Percentiles rank a stretch among this genome's conserved stretches.
These are phyloP conservation scores for Drymonia ruficornis DNA, from an alignment of 2,888 invertebrate genomes.

Conservation along the genomic window DNA sequence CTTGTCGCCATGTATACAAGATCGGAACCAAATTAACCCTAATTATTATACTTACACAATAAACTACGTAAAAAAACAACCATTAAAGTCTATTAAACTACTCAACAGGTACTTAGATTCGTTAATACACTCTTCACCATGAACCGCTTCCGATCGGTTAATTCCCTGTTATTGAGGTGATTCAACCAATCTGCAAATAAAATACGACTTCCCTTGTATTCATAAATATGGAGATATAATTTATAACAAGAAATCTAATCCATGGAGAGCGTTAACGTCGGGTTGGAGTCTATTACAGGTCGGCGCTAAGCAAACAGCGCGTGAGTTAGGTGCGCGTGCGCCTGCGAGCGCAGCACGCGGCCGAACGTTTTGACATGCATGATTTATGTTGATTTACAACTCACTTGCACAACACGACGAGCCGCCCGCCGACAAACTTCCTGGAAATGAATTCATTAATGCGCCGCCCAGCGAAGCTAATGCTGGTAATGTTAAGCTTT, in stretches of 20 bases:
- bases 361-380: conserved; percentile 53
- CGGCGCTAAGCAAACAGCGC: conserved; percentile 31
- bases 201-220: conserved; percentile 22
- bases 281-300: conserved; percentile 26
- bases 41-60: no score
- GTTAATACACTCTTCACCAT: neutral
- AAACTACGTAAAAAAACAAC: no score
- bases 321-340: conserved; percentile 30
- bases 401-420: conserved; percentile 44
- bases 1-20: no score
- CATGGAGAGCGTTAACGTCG: conserved; percentile 20
- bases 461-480: conserved; percentile 34
- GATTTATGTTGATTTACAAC: conserved; percentile 53
- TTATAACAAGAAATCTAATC: conserved; percentile 25
- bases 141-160: neutral
- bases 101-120: neutral
- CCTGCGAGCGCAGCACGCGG: conserved; percentile 29
- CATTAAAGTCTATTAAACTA: no score
- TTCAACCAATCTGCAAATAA: conserved; percentile 9
- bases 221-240: conserved; percentile 28
- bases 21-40: no score
- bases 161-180: neutral
- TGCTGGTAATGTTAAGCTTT: conserved; percentile 25
- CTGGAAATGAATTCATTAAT: conserved; percentile 42
- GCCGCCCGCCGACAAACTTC: conserved; percentile 37